A percentile compares a stretch with the other conserved stretches of the same genome.
These are phyloP conservation scores for Sceloporus undulatus DNA, from an alignment of 2,113 vertebrate species.

Conservation along the genomic window DNA sequence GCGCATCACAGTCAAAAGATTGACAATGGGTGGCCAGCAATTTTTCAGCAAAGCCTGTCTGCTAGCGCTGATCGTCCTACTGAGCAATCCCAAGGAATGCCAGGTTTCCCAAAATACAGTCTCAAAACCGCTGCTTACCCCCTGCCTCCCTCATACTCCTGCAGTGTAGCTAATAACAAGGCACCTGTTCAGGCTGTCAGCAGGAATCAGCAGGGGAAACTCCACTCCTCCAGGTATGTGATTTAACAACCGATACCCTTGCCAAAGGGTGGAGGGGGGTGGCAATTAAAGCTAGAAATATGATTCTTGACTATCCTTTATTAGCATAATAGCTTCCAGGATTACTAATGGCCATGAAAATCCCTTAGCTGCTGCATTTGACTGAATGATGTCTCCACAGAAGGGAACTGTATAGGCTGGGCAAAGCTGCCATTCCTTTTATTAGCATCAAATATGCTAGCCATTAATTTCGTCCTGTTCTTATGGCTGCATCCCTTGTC, in stretches of 20 bases:
- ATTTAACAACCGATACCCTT: conserved; percentile 17
- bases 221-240: background rate
- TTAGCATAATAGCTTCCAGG: conserved; percentile 50
- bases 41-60: background rate
- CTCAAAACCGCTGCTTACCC: background rate
- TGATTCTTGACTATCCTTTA: background rate
- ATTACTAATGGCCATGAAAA: conserved; percentile 37
- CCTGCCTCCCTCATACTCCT: background rate
- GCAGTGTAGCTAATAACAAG: background rate
- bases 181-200: background rate
- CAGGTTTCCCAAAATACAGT: background rate
- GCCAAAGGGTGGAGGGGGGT: background rate
- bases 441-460: background rate
- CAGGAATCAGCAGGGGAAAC: background rate
- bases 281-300: background rate
- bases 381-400: background rate
- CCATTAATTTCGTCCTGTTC: conserved; percentile 39
- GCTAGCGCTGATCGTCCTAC: background rate
- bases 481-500: background rate
- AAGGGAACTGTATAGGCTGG: background rate
- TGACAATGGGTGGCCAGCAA: background rate
- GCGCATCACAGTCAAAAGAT: background rate
- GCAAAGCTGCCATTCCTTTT: conserved; percentile 38
- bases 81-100: background rate
- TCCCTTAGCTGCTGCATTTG: background rate